Evolutionary conservation across 2,888 invertebrate genomes (phyloP), one percentile per base, ranked within the genome.

Genomic region (Drosophila melanosoma): DNA sequence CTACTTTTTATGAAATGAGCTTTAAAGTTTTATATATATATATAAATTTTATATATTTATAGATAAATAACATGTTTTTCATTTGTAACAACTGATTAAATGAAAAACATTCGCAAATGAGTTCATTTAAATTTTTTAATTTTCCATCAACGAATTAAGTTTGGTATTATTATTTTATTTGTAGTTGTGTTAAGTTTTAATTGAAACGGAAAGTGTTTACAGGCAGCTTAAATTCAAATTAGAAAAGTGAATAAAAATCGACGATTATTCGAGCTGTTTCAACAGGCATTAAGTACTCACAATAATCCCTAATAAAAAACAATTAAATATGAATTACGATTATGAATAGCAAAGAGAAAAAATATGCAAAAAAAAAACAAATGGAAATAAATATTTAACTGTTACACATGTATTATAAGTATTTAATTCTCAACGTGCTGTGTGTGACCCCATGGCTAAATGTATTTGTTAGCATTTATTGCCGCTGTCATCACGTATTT

Each of bases 401-500:
- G 26, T n/a, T 53, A 17, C 23, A 23, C 15, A 10, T 35, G 23
- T 38, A n/a, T 36, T 17, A 11, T 29, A 17, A 51, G 4, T 48
- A 29, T 36, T 23, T 26, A 35, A 38, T 62, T 12, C 26, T n/a
- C n/a, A 1, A 45, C 11, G 8, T 36, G 45, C 15, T 23, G 20
- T 45, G 6, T 32, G 23, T 62, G 29, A 49, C n/a, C 5, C 4
- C 7, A 12, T 10, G 15, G 15, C 2, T 8, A 1, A 42, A 40
- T 49, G 17, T 23, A 20, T n/a, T 29, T n/a, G 11, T 56, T 8
- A 35, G 11, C 26, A 7, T 56, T 56, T 56, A 56, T 56, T 36
- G n/a, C 33, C 32, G 26, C 17, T 42, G 20, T 58, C 32, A 33
- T 69, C 63, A 58, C 54, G 32, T 36, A 17, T 12, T 33, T 35